Evolutionary conservation across 2,888 invertebrate species (phyloP).

Genomic region (Metallyticus violacea): DNA sequence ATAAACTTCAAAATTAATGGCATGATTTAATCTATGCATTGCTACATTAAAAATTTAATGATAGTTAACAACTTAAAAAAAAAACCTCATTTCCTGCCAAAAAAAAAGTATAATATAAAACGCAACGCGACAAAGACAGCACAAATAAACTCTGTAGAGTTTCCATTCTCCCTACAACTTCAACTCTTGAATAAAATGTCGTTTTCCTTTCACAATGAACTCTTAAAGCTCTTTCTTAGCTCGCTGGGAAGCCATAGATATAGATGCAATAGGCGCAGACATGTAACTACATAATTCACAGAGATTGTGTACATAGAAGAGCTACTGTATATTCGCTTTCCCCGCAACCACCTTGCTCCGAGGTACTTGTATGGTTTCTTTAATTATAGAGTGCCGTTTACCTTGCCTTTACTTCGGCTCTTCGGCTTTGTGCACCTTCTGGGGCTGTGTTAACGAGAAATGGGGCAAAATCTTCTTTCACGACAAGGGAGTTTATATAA

Average conservation of each 20-base stretch:
- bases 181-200: not conserved
- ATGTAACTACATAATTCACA: not conserved
- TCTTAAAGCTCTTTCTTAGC: not conserved
- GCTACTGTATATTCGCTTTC: not conserved
- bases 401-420: not conserved
- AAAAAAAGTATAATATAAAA: no score
- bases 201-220: not conserved
- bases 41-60: no score
- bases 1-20: no score
- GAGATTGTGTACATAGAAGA: not conserved
- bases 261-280: not conserved
- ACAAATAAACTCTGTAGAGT: not conserved
- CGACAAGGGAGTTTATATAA: not conserved
- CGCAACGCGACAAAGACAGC: not conserved
- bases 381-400: not conserved
- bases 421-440: not conserved
- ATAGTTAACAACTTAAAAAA: no score
- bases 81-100: no score
- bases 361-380: not conserved
- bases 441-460: not conserved
- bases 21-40: no score
- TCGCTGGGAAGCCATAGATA: not conserved
- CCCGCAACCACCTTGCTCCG: not conserved
- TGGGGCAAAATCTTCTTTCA: not conserved
- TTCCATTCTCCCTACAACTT: not conserved